Conservation (phyloP, 64 coral and sea anemone genomes). For the Dendrophyllia cribrosa region DNA sequence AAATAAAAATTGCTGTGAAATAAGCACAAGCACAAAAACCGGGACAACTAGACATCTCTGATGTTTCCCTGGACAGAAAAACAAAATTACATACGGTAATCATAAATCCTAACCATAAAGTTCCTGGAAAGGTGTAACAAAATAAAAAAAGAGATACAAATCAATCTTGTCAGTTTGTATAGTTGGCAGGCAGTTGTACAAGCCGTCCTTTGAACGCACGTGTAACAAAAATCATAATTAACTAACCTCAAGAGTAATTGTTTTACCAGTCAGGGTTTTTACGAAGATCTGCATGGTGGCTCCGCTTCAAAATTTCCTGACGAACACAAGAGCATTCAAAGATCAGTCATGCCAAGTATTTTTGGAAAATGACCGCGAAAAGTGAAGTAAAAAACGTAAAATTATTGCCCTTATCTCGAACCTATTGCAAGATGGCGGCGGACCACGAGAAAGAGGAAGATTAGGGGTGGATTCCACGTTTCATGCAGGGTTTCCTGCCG, state of each 20-base stretch:
- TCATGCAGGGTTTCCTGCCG: constrained; percentile 19
- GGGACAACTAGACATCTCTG: too few relatives aligned
- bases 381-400: background rate
- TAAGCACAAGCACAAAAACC: too few relatives aligned
- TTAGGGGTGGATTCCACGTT: constrained; percentile 36
- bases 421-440: constrained; percentile 83
- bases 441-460: constrained; percentile 92
- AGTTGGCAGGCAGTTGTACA: too few relatives aligned
- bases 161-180: background rate
- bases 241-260: constrained; percentile 97
- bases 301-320: constrained; percentile 85
- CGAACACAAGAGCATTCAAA: constrained; percentile 25
- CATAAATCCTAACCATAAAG: background rate
- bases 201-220: background rate
- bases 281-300: constrained; percentile 99
- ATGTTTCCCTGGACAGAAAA: background rate
- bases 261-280: constrained; percentile 99
- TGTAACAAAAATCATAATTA: background rate
- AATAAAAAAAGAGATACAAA: background rate
- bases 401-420: background rate
- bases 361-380: background rate
- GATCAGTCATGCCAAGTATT: background rate
- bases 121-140: background rate
- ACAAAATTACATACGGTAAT: background rate
- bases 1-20: too few relatives aligned